A percentile compares a stretch with the other conserved stretches of the same genome.
Evolutionary conservation across 2,888 invertebrate genomes (phyloP).

Genomic region (Ophraella communa): DNA sequence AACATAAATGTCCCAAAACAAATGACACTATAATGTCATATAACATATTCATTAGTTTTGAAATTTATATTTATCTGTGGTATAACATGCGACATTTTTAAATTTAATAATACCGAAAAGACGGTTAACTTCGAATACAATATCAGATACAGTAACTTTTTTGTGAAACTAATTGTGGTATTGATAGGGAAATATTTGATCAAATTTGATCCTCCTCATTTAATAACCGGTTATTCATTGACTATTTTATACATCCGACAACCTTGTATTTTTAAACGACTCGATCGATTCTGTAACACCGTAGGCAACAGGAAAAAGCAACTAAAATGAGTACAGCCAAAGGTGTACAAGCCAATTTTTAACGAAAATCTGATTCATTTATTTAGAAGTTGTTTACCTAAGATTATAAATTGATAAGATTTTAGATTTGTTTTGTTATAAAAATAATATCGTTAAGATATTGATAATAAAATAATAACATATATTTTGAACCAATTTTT

Average conservation of each 20-base stretch:
- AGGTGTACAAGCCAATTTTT: not conserved
- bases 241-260: not conserved
- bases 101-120: too few species aligned
- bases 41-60: too few species aligned
- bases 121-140: too few species aligned
- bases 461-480: not conserved
- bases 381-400: not conserved
- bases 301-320: not conserved
- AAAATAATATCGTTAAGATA: not conserved
- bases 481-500: too few species aligned
- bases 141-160: too few species aligned
- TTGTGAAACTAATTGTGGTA: too few species aligned
- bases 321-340: slow-evolving; percentile 3
- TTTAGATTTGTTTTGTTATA: not conserved
- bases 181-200: too few species aligned
- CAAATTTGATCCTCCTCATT: not conserved
- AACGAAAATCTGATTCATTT: not conserved
- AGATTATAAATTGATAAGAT: not conserved
- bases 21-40: not conserved
- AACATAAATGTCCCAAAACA: not conserved
- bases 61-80: too few species aligned
- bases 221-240: not conserved
- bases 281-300: slow-evolving; percentile 1
- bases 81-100: too few species aligned
- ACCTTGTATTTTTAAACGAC: slow-evolving; percentile 5